These are phyloP conservation scores for Campoletis sonorensis DNA, from an alignment of 1,140 invertebrate genomes.

Conservation along the genomic window DNA sequence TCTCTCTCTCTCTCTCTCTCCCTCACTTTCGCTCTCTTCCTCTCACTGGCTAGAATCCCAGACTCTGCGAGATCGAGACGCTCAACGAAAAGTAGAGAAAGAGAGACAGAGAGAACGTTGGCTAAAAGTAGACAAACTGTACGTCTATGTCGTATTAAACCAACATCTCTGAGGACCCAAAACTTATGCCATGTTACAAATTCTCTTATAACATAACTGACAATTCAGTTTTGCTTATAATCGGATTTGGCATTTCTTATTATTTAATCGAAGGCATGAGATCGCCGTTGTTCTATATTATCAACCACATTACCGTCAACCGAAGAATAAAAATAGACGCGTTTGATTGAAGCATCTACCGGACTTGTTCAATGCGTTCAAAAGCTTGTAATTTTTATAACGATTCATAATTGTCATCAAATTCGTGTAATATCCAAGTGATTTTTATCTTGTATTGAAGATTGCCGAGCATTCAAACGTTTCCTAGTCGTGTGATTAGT, in stretches of 20 bases:
- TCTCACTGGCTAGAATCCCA: constrained; percentile 62
- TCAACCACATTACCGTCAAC: not conserved
- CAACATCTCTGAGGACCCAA: not conserved
- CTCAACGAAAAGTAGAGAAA: constrained; percentile 27
- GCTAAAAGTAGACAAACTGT: constrained; percentile 74
- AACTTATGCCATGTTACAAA: constrained; percentile 35
- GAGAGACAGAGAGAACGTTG: constrained; percentile 64
- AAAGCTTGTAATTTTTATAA: no score
- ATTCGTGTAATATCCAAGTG: no score
- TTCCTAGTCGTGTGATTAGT: no score
- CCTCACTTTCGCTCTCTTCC: not conserved
- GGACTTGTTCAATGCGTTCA: no score
- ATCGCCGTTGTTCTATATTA: not conserved
- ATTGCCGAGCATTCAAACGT: no score
- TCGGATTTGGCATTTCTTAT: not conserved
- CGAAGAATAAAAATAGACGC: not conserved
- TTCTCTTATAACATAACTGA: constrained; percentile 21
- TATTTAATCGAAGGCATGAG: not conserved
- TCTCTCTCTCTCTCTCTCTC: constrained; percentile 15
- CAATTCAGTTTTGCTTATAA: not conserved
- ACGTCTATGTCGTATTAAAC: constrained; percentile 16
- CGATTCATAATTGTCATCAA: no score
- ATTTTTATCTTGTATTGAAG: no score
- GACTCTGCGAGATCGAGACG: constrained; percentile 49
- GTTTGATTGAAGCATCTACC: no score